phyloP scores from a whole-genome alignment of 2,797 vertebrate species.

The Chelonia mydas region DNA sequence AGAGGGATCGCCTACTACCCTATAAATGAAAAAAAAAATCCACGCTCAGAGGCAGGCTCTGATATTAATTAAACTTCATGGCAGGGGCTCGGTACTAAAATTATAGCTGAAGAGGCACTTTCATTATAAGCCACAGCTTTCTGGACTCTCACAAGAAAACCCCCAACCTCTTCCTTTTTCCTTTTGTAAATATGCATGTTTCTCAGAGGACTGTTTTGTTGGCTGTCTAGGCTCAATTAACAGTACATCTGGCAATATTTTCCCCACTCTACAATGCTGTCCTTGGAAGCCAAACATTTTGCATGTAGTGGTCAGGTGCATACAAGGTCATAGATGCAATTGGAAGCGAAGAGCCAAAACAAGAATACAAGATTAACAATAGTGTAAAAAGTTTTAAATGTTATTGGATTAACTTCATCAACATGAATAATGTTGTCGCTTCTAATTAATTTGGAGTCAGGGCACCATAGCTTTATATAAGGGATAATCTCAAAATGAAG shows the following conservation, averaged over 20 bases:
- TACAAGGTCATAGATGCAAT: slow-evolving; percentile 37
- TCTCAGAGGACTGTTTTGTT: not conserved
- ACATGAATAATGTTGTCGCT: slow-evolving; percentile 27
- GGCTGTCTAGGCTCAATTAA: not conserved
- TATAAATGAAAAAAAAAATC: not conserved
- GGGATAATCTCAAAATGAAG: slow-evolving; percentile 15
- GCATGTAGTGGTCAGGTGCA: slow-evolving; percentile 19
- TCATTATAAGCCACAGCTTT: not conserved
- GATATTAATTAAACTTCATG: not conserved
- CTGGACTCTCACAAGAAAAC: not conserved
- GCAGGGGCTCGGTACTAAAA: not conserved
- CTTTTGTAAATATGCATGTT: not conserved
- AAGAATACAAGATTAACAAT: slow-evolving; percentile 49
- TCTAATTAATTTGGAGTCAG: slow-evolving; percentile 57
- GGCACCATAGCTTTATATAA: not conserved
- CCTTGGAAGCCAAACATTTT: slow-evolving; percentile 37
- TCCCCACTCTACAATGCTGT: not conserved
- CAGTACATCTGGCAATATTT: not conserved
- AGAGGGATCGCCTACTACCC: not conserved
- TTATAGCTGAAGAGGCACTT: not conserved
- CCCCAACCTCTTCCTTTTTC: not conserved
- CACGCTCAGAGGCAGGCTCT: rapidly evolving
- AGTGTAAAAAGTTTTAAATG: slow-evolving; percentile 19
- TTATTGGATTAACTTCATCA: slow-evolving; percentile 46
- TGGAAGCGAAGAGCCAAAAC: slow-evolving; percentile 25